Conservation (phyloP, 2,888 invertebrate genomes). For the Eudasyphora cyanicolor region DNA sequence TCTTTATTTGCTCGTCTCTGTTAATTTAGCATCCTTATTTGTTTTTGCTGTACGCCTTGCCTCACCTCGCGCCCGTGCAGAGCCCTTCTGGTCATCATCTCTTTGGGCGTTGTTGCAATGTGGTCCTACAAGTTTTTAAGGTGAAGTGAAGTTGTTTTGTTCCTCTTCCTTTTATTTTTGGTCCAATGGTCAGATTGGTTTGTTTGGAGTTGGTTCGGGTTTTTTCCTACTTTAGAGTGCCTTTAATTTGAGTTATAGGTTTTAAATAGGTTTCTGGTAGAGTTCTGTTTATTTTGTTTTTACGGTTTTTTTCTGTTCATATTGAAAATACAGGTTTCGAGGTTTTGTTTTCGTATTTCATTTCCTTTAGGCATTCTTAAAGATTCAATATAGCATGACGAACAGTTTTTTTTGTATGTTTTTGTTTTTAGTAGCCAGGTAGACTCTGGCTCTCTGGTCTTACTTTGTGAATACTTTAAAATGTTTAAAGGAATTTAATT, state of each 20-base stretch:
- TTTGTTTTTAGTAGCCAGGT: background rate
- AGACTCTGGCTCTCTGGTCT: too few species aligned
- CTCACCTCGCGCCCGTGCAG: too few species aligned
- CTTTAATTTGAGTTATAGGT: background rate
- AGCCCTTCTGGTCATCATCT: background rate
- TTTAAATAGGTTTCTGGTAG: conserved; percentile 1
- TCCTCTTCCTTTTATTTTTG: too few species aligned
- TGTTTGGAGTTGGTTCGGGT: too few species aligned
- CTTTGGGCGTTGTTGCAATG: background rate
- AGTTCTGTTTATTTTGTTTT: background rate
- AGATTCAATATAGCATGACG: background rate
- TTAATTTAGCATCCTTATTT: conserved; percentile 17
- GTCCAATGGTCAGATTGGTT: too few species aligned
- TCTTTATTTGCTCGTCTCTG: background rate
- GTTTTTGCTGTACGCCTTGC: background rate
- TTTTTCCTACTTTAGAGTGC: too few species aligned
- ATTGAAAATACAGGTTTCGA: background rate
- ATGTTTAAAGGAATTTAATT: background rate
- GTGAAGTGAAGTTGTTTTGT: too few species aligned
- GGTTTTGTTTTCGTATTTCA: too few species aligned
- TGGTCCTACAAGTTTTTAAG: conserved; percentile 31
- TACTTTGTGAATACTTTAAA: background rate
- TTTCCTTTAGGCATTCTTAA: background rate
- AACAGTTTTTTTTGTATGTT: background rate
- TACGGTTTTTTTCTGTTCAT: background rate